Evolutionary conservation across 2,888 invertebrate species (phyloP), one percentile per base, ranked within the genome.

Genomic region (Erebia epiphron): DNA sequence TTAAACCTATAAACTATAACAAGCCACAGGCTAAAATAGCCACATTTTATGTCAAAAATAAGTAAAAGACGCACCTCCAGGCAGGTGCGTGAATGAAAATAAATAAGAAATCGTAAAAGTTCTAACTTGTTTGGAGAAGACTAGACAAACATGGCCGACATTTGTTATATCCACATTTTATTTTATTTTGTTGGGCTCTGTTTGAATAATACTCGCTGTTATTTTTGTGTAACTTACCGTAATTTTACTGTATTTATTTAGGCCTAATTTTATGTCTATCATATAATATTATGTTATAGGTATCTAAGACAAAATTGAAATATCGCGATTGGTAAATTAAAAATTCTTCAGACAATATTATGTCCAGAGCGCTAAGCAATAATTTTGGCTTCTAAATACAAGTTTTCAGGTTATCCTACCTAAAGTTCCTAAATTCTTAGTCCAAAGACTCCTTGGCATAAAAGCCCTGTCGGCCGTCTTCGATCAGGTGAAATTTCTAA

Each of bases 21-120:
- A 58, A 35, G 26, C n/a, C 16, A 16, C 14, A 50, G 16, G 18
- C 54, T 2, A 16, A 61, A 61, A 61, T 43, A 61, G 43, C 61
- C 16, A 61, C 61, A n/a, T 61, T 61, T 61, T 61, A 61, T 61
- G 43, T 43, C 61, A 1, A 61, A 61, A 46, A 61, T 61, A 61
- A 61, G 60, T 61, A 61, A 61, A 61, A 61, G 11, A 61, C 43
- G 58, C 14, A 21, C 21, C 61, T 43, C 16, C 10, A 5, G 18
- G 61, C 61, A 61, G 61, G 61, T 61, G 61, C 16, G 43, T 46
- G 65, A 21, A n/a, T 69, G 54, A 69, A 66, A 69, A 69, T 69
- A 69, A 69, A 69, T 60, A 52, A 57, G 56, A 21, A 62, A 69
- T 21, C 69, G 60, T 69, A 69, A 66, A 61, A 54, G 58, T 50